Conservation (phyloP, 2,888 invertebrate species). For the Candidula unifasciata region DNA sequence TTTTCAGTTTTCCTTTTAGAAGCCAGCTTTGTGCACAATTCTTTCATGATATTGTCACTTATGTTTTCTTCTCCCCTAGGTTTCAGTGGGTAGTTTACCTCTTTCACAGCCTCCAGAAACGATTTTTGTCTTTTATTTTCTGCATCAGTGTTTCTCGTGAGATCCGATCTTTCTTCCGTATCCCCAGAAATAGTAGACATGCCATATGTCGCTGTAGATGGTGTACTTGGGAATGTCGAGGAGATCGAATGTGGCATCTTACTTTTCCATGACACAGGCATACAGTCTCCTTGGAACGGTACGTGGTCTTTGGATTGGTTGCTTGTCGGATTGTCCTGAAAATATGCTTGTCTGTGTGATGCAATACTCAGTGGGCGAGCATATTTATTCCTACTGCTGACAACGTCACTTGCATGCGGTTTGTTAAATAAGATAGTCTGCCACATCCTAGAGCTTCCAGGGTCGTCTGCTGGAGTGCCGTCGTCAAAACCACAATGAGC, state of each 20-base stretch:
- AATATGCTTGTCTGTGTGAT: not conserved
- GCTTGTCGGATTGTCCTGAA: not conserved
- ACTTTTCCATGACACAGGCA: not conserved
- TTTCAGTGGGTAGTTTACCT: not conserved
- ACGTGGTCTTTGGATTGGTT: not conserved
- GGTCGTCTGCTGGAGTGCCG: not conserved
- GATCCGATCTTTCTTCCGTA: too few relatives aligned
- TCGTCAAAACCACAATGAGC: not conserved
- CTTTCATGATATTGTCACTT: not conserved
- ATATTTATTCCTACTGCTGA: not conserved
- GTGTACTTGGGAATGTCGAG: not conserved
- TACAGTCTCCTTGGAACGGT: not conserved
- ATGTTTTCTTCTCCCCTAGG: not conserved
- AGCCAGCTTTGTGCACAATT: not conserved
- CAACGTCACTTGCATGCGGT: not conserved
- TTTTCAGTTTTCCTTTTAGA: not conserved
- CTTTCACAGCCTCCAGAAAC: not conserved
- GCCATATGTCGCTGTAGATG: not conserved
- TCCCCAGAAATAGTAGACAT: not conserved
- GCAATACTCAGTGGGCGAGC: not conserved
- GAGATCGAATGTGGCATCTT: not conserved
- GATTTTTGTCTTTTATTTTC: not conserved
- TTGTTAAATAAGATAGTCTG: not conserved
- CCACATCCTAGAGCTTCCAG: not conserved
- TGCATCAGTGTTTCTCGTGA: not conserved